Evolutionary conservation across 23 tunicate species (phyloP).

Genomic region (Clavelina lepadiformis): DNA sequence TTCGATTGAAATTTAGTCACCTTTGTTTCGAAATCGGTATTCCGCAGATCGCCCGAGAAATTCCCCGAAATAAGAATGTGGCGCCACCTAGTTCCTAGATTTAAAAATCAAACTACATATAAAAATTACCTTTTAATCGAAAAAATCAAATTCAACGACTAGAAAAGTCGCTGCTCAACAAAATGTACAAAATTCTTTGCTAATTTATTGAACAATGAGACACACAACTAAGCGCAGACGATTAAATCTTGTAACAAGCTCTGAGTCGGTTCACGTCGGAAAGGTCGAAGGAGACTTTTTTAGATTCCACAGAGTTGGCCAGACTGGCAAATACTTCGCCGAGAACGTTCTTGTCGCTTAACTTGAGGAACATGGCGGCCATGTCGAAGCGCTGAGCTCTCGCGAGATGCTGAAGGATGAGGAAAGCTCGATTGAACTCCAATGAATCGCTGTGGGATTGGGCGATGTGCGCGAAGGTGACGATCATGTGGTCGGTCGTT

Average conservation of each 20-base stretch:
- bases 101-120: too few species aligned
- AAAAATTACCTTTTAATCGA: too few species aligned
- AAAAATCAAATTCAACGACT: too few species aligned
- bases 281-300: not conserved
- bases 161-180: too few species aligned
- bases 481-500: slow-evolving; percentile 69
- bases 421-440: slow-evolving; percentile 37
- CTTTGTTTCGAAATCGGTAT: too few species aligned
- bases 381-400: slow-evolving; percentile 63
- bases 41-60: too few species aligned
- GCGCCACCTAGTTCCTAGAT: too few species aligned
- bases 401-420: slow-evolving; percentile 25
- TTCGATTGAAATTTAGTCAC: too few species aligned
- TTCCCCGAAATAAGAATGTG: too few species aligned
- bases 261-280: not conserved
- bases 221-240: not conserved
- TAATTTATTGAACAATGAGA: too few species aligned
- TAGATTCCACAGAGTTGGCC: not conserved
- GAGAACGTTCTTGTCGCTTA: slow-evolving; percentile 29
- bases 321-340: slow-evolving; percentile 14
- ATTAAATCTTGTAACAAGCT: slow-evolving; percentile 7
- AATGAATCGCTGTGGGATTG: slow-evolving; percentile 13
- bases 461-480: slow-evolving; percentile 42
- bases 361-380: slow-evolving; percentile 74
- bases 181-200: too few species aligned